Conservation (phyloP, 2,888 invertebrate species). For the Macrosiphum euphorbiae region DNA sequence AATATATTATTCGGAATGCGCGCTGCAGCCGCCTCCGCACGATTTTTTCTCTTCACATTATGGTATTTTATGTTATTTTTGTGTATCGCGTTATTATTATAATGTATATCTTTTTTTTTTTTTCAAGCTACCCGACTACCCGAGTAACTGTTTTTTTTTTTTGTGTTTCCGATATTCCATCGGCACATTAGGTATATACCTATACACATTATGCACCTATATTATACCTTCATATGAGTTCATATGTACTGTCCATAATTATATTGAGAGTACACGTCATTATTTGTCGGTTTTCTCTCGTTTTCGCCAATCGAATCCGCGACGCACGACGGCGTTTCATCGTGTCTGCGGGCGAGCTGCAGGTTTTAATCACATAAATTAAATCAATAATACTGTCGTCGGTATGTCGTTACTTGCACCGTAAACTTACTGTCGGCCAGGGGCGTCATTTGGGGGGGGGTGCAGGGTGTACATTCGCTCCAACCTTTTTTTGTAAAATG, state of each 20-base stretch:
- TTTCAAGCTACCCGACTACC: background rate
- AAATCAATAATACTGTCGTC: background rate
- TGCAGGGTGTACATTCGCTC: too few species aligned
- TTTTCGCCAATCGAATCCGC: background rate
- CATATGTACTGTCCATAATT: background rate
- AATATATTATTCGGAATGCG: background rate
- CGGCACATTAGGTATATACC: background rate
- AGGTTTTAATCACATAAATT: background rate
- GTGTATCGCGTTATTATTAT: background rate
- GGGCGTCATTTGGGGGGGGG: too few species aligned
- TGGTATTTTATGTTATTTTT: background rate
- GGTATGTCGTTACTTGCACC: background rate
- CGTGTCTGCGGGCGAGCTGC: background rate
- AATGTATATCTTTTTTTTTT: background rate
- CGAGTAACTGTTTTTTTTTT: background rate
- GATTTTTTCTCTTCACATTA: slow-evolving; percentile 20
- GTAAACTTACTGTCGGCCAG: too few species aligned
- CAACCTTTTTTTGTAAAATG: too few species aligned
- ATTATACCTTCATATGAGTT: too few species aligned
- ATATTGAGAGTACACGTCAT: background rate
- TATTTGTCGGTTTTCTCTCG: background rate
- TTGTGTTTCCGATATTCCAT: background rate
- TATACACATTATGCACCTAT: too few species aligned
- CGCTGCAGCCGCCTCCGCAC: slow-evolving; percentile 31
- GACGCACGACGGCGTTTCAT: background rate